A percentile compares a stretch with the other conserved stretches of the same genome.
These are phyloP conservation scores for Cepphus grylle DNA, from an alignment of 2,113 vertebrate species.

Conservation along the genomic window DNA sequence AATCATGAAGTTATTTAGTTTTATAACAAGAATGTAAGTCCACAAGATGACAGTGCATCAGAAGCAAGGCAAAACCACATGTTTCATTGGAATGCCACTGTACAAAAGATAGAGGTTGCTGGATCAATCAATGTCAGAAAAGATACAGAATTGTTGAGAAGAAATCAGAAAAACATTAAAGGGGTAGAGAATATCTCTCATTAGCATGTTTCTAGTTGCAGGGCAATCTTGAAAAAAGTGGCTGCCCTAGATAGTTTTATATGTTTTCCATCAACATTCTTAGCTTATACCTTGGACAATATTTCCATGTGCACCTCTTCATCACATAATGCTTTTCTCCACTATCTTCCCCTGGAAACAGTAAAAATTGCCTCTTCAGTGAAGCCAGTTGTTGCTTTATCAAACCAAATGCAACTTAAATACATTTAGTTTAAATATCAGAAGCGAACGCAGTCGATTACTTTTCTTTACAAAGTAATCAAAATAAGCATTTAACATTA, in stretches of 20 bases:
- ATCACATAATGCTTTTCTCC: not conserved
- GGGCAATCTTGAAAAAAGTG: not conserved
- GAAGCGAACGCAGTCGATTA: not conserved
- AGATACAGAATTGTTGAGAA: not conserved
- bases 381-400: not conserved
- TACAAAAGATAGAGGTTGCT: not conserved
- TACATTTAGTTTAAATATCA: not conserved
- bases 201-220: not conserved
- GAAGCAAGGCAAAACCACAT: not conserved
- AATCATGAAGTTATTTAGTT: not conserved
- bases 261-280: not conserved
- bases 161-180: not conserved
- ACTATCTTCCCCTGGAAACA: not conserved
- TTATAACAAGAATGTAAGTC: not conserved
- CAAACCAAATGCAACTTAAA: not conserved
- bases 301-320: not conserved
- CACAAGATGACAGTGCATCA: not conserved
- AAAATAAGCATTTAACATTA: not conserved
- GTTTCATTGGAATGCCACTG: not conserved
- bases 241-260: not conserved
- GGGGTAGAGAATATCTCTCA: not conserved
- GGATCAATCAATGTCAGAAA: not conserved
- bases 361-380: not conserved
- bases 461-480: not conserved
- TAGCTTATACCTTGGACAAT: not conserved